A percentile compares a stretch with the other conserved stretches of the same genome.
These are phyloP conservation scores for Marisa cornuarietis DNA, from an alignment of 1,140 invertebrate species.

Conservation along the genomic window DNA sequence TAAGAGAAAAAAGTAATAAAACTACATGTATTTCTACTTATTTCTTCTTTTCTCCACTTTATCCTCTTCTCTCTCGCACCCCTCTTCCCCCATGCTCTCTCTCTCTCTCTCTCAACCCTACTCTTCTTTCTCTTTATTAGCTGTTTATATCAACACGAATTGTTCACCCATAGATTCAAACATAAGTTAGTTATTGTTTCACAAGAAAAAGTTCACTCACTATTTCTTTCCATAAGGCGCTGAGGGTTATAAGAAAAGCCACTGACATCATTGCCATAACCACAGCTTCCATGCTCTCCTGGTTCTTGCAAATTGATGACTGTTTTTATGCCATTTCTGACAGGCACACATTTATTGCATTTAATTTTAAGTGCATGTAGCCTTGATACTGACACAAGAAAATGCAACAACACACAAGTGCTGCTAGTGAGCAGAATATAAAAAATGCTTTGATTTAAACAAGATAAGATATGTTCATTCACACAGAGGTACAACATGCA, in stretches of 20 bases:
- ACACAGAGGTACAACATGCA: neutral
- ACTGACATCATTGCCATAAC: constrained; percentile 74
- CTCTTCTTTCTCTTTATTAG: too few species aligned
- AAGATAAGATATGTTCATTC: neutral
- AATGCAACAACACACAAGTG: neutral
- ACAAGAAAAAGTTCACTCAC: constrained; percentile 69
- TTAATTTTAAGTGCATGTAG: neutral
- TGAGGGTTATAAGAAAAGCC: constrained; percentile 83
- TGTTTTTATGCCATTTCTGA: constrained; percentile 80
- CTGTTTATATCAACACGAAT: too few species aligned
- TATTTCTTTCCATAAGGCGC: constrained; percentile 84
- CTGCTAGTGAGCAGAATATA: too few species aligned
- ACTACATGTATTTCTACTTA: neutral
- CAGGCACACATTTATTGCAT: constrained; percentile 33
- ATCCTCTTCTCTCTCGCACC: too few species aligned
- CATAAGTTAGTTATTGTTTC: neutral
- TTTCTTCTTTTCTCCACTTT: neutral
- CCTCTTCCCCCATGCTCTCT: too few species aligned
- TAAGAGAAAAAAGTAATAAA: neutral
- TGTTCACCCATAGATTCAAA: too few species aligned
- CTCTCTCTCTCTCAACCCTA: too few species aligned
- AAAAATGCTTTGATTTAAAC: neutral
- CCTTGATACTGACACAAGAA: neutral
- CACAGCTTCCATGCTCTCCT: constrained; percentile 86
- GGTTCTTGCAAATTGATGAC: constrained; percentile 86